Conservation (phyloP, 1,140 invertebrate genomes). For the Neuroterus valhalla region DNA sequence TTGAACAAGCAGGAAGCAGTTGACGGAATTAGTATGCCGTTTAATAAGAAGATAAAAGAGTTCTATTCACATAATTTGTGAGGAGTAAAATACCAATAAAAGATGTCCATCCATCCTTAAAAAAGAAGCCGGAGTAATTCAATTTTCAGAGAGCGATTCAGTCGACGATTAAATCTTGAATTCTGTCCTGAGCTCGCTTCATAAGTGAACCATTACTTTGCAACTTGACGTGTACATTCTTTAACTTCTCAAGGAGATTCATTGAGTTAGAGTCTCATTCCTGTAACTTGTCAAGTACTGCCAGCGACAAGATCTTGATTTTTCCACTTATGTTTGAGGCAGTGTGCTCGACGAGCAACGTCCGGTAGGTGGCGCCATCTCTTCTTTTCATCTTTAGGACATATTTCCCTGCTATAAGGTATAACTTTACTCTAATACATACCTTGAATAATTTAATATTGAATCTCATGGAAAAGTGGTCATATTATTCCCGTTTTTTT, state of each 20-base stretch:
- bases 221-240: slow-evolving; percentile 8
- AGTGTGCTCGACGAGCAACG: background rate
- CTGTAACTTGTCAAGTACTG: slow-evolving; percentile 25
- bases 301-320: slow-evolving; percentile 24
- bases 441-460: slow-evolving; percentile 48
- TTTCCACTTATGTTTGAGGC: slow-evolving; percentile 8
- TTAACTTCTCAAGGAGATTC: slow-evolving; percentile 11
- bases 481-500: slow-evolving; percentile 15
- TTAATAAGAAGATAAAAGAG: background rate
- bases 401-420: slow-evolving; percentile 1
- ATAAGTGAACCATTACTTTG: slow-evolving; percentile 22
- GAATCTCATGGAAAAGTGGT: slow-evolving; percentile 38
- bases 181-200: slow-evolving; percentile 4
- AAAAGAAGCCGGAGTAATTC: background rate
- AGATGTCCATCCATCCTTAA: background rate
- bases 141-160: background rate
- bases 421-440: slow-evolving; percentile 40
- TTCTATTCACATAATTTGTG: background rate
- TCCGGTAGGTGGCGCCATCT: background rate
- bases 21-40: background rate
- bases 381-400: slow-evolving; percentile 31
- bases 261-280: background rate
- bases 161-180: background rate
- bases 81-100: background rate
- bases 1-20: too few species aligned